Base-by-base conservation (phyloP, 2,797 vertebrate species). In the Chrysocyon brachyurus region DNA sequence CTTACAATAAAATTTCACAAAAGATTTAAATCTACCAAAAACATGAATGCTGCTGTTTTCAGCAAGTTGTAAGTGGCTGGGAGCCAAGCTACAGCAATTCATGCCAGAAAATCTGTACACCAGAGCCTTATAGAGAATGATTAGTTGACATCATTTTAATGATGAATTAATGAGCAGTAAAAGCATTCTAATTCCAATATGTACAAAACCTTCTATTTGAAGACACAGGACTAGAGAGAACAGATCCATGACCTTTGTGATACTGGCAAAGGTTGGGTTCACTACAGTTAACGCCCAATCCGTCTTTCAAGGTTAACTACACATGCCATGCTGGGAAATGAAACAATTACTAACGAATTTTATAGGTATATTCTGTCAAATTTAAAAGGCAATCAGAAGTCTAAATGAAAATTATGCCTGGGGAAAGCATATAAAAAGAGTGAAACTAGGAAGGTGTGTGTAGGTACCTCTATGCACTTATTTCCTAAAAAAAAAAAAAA, bases 271-370 rank as follows among this genome's bases (percentile, higher is more conserved):
- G 98, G 98, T 98, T 99, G 98, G 98, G 98, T 98, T 99, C 98
- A 98, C 96, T 93, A 84, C 87, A 98, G 96, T 95, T 97, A 98
- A 98, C 0, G 0, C 97, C 98, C 97, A 98, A 98, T 98, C 98
- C 81, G 97, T 99, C 98, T 98, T 98, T 98, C 98, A 98, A 99
- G 98, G 98, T 99, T 99, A 99, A 98, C 98, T 98, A 98, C 98
- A 98, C 98, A 98, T 98, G 99, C 98, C 98, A 98, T 90, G 94
- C 97, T 97, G 94, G 98, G 97, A 99, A 99, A 99, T 99, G 99
- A 99, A 99, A 98, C 98, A 98, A 99, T 99, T 98, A 98, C 97
- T 98, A 98, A 98, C 89, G 98, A 98, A 98, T 99, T 98, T 99
- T 99, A 98, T 98, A 98, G 98, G 97, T 98, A 98, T 98, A 98